These are phyloP conservation scores for Xerus rutilus DNA, from an alignment of 2,797 vertebrate species.

Conservation along the genomic window DNA sequence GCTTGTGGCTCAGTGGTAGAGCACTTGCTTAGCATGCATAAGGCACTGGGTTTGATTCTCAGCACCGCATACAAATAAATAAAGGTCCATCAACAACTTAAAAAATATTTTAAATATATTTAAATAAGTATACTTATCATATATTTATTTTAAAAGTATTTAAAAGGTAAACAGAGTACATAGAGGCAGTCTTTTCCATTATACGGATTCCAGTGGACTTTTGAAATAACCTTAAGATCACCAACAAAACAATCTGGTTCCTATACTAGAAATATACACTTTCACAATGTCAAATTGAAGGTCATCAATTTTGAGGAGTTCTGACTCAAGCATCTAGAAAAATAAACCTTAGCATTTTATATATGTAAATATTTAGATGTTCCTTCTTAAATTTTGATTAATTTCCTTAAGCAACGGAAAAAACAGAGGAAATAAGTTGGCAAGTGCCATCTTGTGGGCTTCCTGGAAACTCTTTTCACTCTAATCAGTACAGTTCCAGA, in stretches of 20 bases:
- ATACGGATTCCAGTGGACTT: background rate
- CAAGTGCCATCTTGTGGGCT: slow-evolving; percentile 90
- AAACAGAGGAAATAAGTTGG: slow-evolving; percentile 81
- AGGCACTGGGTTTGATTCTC: too few species aligned
- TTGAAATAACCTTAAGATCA: slow-evolving; percentile 53
- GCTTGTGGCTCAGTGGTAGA: too few species aligned
- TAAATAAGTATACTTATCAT: background rate
- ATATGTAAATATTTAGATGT: slow-evolving; percentile 43
- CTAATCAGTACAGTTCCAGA: slow-evolving; percentile 14
- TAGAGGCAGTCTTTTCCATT: background rate
- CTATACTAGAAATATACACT: slow-evolving; percentile 6
- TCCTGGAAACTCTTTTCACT: slow-evolving; percentile 60
- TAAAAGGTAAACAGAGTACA: background rate
- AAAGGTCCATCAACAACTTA: too few species aligned
- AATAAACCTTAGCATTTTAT: slow-evolving; percentile 36
- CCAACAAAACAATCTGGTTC: slow-evolving; percentile 4
- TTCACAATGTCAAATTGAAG: slow-evolving; percentile 63
- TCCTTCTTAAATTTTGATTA: slow-evolving; percentile 19
- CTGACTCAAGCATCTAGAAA: slow-evolving; percentile 35
- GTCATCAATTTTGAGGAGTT: slow-evolving; percentile 45
- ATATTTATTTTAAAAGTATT: slow-evolving; percentile 41
- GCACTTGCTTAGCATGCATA: too few species aligned
- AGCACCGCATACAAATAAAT: too few species aligned
- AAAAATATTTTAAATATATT: too few species aligned
- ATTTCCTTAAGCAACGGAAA: slow-evolving; percentile 17